Evolutionary conservation across 1,140 invertebrate species (phyloP).

Genomic region (Trachelipus rathkii): DNA sequence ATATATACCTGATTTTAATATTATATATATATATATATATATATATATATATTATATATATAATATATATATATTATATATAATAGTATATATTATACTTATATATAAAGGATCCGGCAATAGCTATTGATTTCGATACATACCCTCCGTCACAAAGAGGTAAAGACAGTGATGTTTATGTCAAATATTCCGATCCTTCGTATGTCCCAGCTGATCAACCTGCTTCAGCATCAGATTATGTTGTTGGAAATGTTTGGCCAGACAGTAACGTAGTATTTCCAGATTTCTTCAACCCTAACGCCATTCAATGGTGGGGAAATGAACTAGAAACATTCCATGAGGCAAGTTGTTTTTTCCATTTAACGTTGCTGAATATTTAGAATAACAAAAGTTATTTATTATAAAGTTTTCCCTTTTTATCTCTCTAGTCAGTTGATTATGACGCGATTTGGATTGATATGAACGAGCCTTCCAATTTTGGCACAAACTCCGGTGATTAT

Average conservation of each 20-base stretch:
- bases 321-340: conserved; percentile 23
- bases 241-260: conserved; percentile 35
- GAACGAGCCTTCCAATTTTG: conserved; percentile 51
- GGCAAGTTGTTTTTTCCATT: no score
- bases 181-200: conserved; percentile 17
- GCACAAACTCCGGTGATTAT: conserved; percentile 50
- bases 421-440: conserved; percentile 1
- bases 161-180: conserved; percentile 2
- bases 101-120: conserved; percentile 19
- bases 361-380: no score
- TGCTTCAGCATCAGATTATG: conserved; percentile 11
- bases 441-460: conserved; percentile 41
- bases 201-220: conserved; percentile 26
- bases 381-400: no score
- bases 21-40: no score
- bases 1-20: no score
- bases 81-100: no score
- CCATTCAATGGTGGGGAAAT: conserved; percentile 33
- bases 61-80: no score
- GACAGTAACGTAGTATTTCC: conserved; percentile 25
- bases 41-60: no score
- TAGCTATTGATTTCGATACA: conserved; percentile 21
- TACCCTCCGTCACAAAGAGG: conserved; percentile 20
- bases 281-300: conserved; percentile 29
- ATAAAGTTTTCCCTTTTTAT: no score